Evolutionary conservation across 1,140 invertebrate genomes (phyloP).

Genomic region (Patella vulgata): DNA sequence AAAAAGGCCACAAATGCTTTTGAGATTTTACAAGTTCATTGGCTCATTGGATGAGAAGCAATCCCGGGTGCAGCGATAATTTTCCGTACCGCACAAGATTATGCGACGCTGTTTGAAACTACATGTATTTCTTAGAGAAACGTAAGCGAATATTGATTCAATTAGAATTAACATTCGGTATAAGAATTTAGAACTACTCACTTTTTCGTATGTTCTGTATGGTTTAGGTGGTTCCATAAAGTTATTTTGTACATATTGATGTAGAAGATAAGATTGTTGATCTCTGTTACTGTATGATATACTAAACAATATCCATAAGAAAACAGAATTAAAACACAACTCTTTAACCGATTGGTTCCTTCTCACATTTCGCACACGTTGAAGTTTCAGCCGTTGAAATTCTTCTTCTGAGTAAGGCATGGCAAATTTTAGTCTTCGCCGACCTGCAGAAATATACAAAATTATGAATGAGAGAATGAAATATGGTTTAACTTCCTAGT

Average conservation of each 20-base stretch:
- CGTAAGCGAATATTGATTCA: no score
- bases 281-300: slow-evolving; percentile 63
- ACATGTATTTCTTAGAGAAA: no score
- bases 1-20: no score
- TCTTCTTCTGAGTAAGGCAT: slow-evolving; percentile 5
- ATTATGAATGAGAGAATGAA: no score
- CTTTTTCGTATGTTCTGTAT: neutral
- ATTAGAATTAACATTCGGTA: no score
- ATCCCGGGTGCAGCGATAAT: no score
- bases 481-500: no score
- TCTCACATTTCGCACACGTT: neutral
- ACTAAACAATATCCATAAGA: slow-evolving; percentile 61
- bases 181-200: no score
- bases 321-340: slow-evolving; percentile 61
- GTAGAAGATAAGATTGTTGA: slow-evolving; percentile 53
- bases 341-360: slow-evolving; percentile 38
- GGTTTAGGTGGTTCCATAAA: slow-evolving; percentile 2
- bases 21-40: no score
- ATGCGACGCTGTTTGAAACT: no score
- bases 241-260: slow-evolving; percentile 55
- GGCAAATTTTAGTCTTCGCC: neutral
- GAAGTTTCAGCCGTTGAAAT: neutral
- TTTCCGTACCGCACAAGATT: no score
- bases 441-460: neutral
- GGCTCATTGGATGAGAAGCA: no score